Base-by-base conservation (phyloP, 2,888 invertebrate genomes). In the Mellilla xanthometata region DNA sequence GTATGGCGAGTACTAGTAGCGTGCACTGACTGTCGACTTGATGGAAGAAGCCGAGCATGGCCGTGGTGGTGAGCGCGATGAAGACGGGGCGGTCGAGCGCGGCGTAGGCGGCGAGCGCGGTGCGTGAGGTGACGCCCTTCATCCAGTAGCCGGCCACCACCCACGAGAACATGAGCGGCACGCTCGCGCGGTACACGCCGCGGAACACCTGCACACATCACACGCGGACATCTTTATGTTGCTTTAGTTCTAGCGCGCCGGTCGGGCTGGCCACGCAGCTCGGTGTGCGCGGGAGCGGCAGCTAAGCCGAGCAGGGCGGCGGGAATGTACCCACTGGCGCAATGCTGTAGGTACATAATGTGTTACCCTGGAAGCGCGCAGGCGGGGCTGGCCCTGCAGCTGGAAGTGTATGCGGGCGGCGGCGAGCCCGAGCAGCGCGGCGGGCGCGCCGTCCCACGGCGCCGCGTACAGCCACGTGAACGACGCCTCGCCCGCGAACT, bases 401-500 rank as follows among this genome's bases (percentile, higher is more conserved):
- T 39, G 27, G 48, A 62, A 54, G 42, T 70, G 70, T 3, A 72
- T 28, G 59, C 73, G 72, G 1, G 76, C 82, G 1, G 70, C 51
- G 12, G 72, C 28, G 0, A 81, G 49, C 0, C 82, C 82, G 1
- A 74, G 39, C 1, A 84, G 59, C 0, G 73, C 64, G 10, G 81
- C 57, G 0, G 82, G 82, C 36, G 79, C 61, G 42, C 77, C 72
- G 65, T 75, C 70, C 81, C 84, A 80, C 38, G 83, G 76, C 6
- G 76, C 62, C 9, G 62, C 51, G 64, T 82, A 83, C 44, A 77
- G 54, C 71, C 74, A 75, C 6, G 34, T 56, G 65, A 81, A 82
- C 1, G 81, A 80, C 1, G 52, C 47, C 50, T 65, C 65, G 3
- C 62, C 68, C 0, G 31, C 32, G 54, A 69, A 77, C 53, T 66